Evolutionary conservation across 2,113 vertebrate genomes (phyloP).

Genomic region (Catagonus wagneri): DNA sequence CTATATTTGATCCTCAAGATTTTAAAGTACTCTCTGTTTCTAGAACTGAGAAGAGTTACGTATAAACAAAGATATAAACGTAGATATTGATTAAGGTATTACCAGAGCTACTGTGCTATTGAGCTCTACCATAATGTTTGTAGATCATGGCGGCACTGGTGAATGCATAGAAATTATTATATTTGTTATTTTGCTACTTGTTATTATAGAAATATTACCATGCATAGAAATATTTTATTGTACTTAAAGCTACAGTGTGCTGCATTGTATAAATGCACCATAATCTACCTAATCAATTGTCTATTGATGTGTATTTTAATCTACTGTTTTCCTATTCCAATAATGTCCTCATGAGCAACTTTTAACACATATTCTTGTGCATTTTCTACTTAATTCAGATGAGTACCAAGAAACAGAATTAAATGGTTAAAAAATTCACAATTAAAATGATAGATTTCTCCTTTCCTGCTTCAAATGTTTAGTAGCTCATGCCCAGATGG

Average conservation of each 20-base stretch:
- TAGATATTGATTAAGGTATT: background rate
- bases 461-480: background rate
- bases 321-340: background rate
- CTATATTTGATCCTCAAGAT: background rate
- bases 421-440: constrained; percentile 29
- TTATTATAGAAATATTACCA: background rate
- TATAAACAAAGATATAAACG: background rate
- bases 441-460: background rate
- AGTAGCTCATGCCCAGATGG: background rate
- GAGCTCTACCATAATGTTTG: background rate
- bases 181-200: constrained; percentile 17
- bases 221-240: background rate
- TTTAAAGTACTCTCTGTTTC: background rate
- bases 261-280: background rate
- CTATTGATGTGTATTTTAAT: background rate
- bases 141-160: background rate
- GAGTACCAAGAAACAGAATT: constrained; percentile 25
- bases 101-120: background rate
- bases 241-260: background rate
- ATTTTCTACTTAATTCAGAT: constrained; percentile 47
- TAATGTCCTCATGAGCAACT: background rate
- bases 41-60: background rate
- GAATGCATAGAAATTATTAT: background rate
- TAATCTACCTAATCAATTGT: constrained; percentile 18
- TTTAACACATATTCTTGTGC: background rate